Percentiles rank a stretch among this genome's conserved stretches.
Evolutionary conservation across 2,888 invertebrate genomes (phyloP).

Genomic region (Heteropelma amictum): DNA sequence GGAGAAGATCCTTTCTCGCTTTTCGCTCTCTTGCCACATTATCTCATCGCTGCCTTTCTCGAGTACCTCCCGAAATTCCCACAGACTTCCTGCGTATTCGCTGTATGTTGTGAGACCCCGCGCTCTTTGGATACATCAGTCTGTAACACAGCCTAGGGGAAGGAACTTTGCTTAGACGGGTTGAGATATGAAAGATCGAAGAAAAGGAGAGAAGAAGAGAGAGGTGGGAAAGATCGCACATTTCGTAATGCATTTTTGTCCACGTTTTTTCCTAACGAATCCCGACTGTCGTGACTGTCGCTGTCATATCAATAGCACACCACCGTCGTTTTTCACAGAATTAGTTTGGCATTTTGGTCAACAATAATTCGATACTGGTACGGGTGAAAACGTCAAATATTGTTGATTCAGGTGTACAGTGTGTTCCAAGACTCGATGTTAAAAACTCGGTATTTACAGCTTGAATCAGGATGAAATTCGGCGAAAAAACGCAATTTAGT

Average conservation of each 20-base stretch:
- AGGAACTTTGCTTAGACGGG: conserved; percentile 3
- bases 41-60: conserved; percentile 19
- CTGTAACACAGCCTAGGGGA: not conserved
- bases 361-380: too few species aligned
- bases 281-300: not conserved
- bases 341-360: too few species aligned
- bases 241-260: too few species aligned
- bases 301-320: too few species aligned
- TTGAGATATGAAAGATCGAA: conserved; percentile 16
- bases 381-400: too few species aligned
- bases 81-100: not conserved
- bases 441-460: too few species aligned
- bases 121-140: conserved; percentile 26
- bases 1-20: conserved; percentile 10
- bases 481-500: too few species aligned
- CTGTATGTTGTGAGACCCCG: not conserved
- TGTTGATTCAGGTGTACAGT: too few species aligned
- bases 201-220: not conserved
- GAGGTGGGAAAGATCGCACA: not conserved
- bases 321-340: too few species aligned
- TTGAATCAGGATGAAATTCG: too few species aligned
- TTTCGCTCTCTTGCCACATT: conserved; percentile 16
- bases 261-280: not conserved
- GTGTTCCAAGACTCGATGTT: too few species aligned
- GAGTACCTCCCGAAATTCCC: conserved; percentile 23